phyloP scores from a whole-genome alignment of 1,140 invertebrate genomes.

The Drosophila takahashii region DNA sequence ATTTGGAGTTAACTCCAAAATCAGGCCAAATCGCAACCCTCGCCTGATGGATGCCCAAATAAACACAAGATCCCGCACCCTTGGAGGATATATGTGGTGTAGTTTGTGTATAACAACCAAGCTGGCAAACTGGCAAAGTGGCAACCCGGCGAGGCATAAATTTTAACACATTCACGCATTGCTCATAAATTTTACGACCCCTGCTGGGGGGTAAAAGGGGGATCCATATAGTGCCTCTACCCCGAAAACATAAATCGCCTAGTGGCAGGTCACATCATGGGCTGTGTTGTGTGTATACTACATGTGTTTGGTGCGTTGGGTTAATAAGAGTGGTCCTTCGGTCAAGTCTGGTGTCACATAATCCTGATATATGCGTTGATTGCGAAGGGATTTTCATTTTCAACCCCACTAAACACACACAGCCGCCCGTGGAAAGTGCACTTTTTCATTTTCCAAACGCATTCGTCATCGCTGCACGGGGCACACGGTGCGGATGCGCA shows the following conservation, averaged over 20 bases:
- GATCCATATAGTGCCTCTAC: neutral
- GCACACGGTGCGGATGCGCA: conserved; percentile 41
- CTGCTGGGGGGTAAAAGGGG: neutral
- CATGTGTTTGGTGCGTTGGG: neutral
- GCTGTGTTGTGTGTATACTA: neutral
- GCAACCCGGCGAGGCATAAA: conserved; percentile 27
- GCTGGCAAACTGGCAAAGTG: neutral
- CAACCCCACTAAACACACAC: neutral
- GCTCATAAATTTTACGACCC: conserved; percentile 67
- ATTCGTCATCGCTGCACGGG: conserved; percentile 21
- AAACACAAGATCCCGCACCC: conserved; percentile 9
- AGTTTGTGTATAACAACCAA: conserved; percentile 1
- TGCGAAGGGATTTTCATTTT: neutral
- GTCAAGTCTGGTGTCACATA: conserved; percentile 28
- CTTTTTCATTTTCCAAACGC: conserved; percentile 1
- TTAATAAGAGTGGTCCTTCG: conserved; percentile 10
- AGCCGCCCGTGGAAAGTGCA: conserved; percentile 6
- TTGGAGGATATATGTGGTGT: conserved; percentile 2
- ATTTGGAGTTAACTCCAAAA: conserved; percentile 1
- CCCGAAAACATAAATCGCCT: conserved; percentile 29
- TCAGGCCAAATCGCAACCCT: neutral
- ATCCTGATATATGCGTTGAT: conserved; percentile 29
- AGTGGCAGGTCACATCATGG: conserved; percentile 32
- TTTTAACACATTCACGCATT: conserved; percentile 59
- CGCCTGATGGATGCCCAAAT: conserved; percentile 8